A percentile compares a stretch with the other conserved stretches of the same genome.
These are phyloP conservation scores for Leuciscus idus DNA, from an alignment of 2,113 vertebrate species.

Conservation along the genomic window DNA sequence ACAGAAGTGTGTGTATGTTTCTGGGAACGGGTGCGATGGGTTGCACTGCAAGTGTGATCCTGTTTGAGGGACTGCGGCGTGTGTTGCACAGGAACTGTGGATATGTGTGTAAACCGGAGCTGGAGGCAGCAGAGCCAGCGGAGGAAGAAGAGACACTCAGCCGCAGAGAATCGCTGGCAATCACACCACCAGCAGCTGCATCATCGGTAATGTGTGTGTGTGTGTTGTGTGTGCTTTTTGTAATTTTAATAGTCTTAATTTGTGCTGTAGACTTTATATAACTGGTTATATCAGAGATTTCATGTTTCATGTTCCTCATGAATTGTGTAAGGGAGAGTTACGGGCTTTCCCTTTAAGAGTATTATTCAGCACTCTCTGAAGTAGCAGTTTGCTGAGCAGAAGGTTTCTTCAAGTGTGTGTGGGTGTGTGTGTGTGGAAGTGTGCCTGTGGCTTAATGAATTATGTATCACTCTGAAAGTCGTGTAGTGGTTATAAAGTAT, in stretches of 20 bases:
- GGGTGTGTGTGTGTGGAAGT: conserved; percentile 23
- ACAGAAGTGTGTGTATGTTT: conserved; percentile 28
- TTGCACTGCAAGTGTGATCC: conserved; percentile 84
- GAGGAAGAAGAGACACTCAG: conserved; percentile 75
- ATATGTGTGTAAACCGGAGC: conserved; percentile 83
- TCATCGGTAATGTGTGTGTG: conserved; percentile 71
- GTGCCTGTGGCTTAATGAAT: conserved; percentile 29
- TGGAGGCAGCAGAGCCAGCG: conserved; percentile 79
- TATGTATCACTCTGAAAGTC: conserved; percentile 22
- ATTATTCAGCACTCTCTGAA: conserved; percentile 53
- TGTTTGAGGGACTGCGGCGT: conserved; percentile 84
- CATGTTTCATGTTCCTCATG: background rate
- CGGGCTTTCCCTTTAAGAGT: conserved; percentile 10
- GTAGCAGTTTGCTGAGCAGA: conserved; percentile 18
- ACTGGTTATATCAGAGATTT: background rate
- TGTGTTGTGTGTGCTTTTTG: conserved; percentile 2
- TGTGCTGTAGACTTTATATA: conserved; percentile 7
- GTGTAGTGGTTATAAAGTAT: conserved; percentile 22
- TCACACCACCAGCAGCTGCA: conserved; percentile 66
- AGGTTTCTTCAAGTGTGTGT: conserved; percentile 38
- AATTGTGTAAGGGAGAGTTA: conserved; percentile 11
- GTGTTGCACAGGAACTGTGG: conserved; percentile 85
- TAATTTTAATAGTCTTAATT: conserved; percentile 62
- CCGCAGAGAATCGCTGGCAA: conserved; percentile 79
- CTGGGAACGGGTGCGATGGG: conserved; percentile 73